Evolutionary conservation across 2,888 invertebrate species (phyloP), one percentile per base, ranked within the genome.

Genomic region (Trachelus troglodyta): DNA sequence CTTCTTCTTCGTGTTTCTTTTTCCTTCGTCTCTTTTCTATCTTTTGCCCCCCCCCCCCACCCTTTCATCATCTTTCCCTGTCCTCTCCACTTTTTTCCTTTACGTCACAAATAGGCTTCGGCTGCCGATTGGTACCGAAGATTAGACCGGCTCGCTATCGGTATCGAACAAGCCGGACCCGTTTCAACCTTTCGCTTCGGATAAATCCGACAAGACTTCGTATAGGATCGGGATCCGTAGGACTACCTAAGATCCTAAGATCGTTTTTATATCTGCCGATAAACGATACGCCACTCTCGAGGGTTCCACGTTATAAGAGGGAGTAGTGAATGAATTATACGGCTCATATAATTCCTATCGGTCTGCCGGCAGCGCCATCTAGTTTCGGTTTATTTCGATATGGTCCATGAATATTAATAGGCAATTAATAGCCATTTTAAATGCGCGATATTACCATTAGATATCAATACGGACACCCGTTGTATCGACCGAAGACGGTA

Each of bases 91-190:
- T 76, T 76, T 76, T 56, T 73, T 78, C 71, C 75, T 71, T 78
- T 78, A 76, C 75, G 78, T 78, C 78, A 78, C 78, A 78, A 76
- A 78, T 78, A 75, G 78, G 76, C 75, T 78, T 76, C 75, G 75
- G 33, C 30, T 71, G 76, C 35, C 78, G 78, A 78, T 78, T 76
- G 76, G 76, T 75, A 75, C 69, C 73, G n/a, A 33, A 78, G 78
- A 78, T 78, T 78, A 78, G 33, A 76, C 71, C 34, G 73, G 9
- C 34, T 69, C 56, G 78, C 75, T 78, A 75, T 75, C 34, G 74
- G n/a, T 34, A 35, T 6, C 71, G 33, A 33, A 71, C 33, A 33
- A 71, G 33, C 31, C 31, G 71, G 31, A 33, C 31, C 71, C 33
- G 33, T 33, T 33, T 71, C 71, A 31, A 30, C 35, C 37, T 74